A percentile compares a stretch with the other conserved stretches of the same genome.
These are phyloP conservation scores for Pachycephala philippinensis DNA, from an alignment of 2,113 vertebrate species.

Conservation along the genomic window DNA sequence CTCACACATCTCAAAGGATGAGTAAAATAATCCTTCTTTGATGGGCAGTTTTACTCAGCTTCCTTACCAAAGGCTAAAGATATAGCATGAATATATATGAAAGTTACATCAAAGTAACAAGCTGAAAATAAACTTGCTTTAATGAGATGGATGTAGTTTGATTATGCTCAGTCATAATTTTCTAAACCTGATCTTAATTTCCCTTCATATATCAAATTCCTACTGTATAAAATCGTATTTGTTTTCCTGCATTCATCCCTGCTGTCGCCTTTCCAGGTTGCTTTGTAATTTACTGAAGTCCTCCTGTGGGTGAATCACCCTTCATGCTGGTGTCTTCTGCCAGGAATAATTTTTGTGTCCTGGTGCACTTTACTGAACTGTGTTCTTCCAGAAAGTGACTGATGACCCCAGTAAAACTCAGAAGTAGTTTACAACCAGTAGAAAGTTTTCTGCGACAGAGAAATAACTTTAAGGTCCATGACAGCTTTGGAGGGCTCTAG, in stretches of 20 bases:
- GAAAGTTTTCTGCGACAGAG: background rate
- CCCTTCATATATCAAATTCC: background rate
- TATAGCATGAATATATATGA: background rate
- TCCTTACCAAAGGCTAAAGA: background rate
- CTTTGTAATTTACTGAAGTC: background rate
- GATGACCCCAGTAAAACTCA: background rate
- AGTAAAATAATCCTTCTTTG: background rate
- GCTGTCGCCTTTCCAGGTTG: background rate
- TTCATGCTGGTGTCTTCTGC: background rate
- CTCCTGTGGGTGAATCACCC: background rate
- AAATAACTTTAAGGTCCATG: background rate
- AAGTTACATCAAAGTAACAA: background rate
- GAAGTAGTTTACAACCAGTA: background rate
- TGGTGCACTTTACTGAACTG: background rate
- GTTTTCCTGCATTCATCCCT: background rate
- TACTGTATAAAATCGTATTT: background rate
- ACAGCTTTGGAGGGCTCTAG: background rate
- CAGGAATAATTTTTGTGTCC: background rate
- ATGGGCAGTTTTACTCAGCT: background rate
- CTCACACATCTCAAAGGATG: background rate
- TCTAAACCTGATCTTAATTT: background rate
- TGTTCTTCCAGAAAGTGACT: background rate
- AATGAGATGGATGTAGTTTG: background rate
- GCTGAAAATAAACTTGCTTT: slow-evolving; percentile 31
- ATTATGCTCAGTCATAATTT: background rate